phyloP scores from a whole-genome alignment of 2,888 invertebrate genomes.

The Scrobipalpa costella region DNA sequence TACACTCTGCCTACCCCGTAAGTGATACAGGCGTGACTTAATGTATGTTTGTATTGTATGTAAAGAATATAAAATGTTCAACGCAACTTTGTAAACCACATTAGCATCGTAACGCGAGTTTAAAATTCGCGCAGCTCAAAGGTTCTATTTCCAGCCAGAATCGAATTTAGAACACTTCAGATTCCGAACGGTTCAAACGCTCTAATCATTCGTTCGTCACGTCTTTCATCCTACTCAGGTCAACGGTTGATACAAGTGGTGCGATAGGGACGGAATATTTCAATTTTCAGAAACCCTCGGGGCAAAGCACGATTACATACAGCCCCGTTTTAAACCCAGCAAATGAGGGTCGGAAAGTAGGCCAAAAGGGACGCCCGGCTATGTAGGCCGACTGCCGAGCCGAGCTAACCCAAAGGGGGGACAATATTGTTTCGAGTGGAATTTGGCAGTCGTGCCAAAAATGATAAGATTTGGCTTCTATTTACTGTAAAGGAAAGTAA shows the following conservation, averaged over 20 bases:
- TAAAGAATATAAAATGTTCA: too few species aligned
- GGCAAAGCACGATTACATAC: conserved; percentile 68
- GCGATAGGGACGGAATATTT: conserved; percentile 46
- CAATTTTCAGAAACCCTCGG: conserved; percentile 43
- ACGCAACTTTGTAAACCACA: neutral
- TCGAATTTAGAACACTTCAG: conserved; percentile 9
- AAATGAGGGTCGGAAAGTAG: conserved; percentile 74
- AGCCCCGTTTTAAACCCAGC: conserved; percentile 73
- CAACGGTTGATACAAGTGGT: conserved; percentile 29
- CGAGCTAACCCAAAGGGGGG: conserved; percentile 64
- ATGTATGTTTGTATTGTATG: too few species aligned
- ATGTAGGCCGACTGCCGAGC: conserved; percentile 74
- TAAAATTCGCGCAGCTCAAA: neutral
- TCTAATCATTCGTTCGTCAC: conserved; percentile 22
- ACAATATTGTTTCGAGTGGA: conserved; percentile 49
- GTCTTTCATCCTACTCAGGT: conserved; percentile 27
- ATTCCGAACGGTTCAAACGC: conserved; percentile 18
- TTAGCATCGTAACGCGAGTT: neutral
- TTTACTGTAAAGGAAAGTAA: conserved; percentile 1
- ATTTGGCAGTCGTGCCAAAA: conserved; percentile 37
- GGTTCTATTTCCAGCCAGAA: conserved; percentile 11
- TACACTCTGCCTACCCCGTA: too few species aligned
- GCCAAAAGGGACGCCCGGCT: conserved; percentile 65
- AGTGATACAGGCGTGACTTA: too few species aligned
- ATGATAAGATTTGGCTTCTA: conserved; percentile 17